Evolutionary conservation across 2,113 vertebrate genomes (phyloP).

Genomic region (Atractosteus spatula): DNA sequence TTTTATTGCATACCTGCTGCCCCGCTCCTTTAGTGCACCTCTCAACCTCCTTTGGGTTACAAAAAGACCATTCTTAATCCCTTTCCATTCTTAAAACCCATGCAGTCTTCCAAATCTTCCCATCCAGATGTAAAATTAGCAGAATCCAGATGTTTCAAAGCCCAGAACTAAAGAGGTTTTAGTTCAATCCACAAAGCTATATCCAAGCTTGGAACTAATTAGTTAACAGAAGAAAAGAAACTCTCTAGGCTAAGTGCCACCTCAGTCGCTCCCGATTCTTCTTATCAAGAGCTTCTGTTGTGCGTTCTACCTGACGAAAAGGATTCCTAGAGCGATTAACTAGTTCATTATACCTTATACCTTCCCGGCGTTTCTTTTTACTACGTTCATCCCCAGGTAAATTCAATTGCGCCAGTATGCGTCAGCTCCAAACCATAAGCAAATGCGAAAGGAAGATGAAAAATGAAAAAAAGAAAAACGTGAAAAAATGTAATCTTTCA

Average conservation of each 20-base stretch:
- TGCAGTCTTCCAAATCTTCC: constrained; percentile 37
- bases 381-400: constrained; percentile 34
- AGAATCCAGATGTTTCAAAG: constrained; percentile 25
- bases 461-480: not conserved
- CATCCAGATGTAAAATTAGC: constrained; percentile 40
- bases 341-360: constrained; percentile 43
- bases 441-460: not conserved
- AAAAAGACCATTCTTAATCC: constrained; percentile 62
- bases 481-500: not conserved
- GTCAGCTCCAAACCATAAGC: constrained; percentile 31
- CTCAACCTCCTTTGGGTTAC: constrained; percentile 59
- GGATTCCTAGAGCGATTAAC: constrained; percentile 40
- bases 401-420: constrained; percentile 38
- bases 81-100: constrained; percentile 71
- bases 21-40: constrained; percentile 64
- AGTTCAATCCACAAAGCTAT: not conserved
- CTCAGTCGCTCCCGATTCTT: not conserved
- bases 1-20: constrained; percentile 64
- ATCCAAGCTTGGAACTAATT: constrained; percentile 14
- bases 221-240: not conserved
- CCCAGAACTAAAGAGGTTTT: not conserved
- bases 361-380: constrained; percentile 41
- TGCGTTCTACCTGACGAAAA: not conserved
- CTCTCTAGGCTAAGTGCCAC: not conserved
- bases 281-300: not conserved